Conservation (phyloP, 2,113 vertebrate species). For the Laticauda colubrina region DNA sequence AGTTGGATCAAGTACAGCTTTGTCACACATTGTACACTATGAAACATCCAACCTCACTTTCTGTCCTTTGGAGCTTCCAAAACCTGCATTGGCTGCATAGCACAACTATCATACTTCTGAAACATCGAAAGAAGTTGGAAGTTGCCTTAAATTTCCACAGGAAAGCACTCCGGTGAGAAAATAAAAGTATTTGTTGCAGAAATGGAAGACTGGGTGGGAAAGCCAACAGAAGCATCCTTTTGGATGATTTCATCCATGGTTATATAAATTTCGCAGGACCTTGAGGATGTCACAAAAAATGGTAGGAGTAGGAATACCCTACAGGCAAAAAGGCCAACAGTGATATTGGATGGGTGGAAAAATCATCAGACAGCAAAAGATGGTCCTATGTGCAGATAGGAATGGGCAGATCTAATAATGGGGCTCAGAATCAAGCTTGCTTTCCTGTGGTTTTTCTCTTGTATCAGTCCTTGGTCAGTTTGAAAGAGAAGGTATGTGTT, state of each 20-base stretch:
- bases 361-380: neutral
- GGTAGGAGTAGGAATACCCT: neutral
- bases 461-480: neutral
- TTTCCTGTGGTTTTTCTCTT: neutral
- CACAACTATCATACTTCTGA: neutral
- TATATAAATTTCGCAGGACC: neutral
- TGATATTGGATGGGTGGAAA: neutral
- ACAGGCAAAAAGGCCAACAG: neutral
- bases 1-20: neutral
- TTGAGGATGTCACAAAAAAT: neutral
- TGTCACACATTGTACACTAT: neutral
- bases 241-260: neutral
- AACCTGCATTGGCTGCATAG: neutral
- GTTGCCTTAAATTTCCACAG: neutral
- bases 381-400: neutral
- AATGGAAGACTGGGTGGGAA: neutral
- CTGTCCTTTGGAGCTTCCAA: neutral
- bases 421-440: neutral
- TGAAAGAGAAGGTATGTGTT: neutral
- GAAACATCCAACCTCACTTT: neutral
- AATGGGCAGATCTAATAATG: neutral
- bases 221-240: neutral
- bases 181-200: neutral
- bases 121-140: neutral
- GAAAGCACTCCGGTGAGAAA: neutral